Conservation (phyloP, 53 echinoderm and acorn worm genomes). For the Patiria pectinifera region DNA sequence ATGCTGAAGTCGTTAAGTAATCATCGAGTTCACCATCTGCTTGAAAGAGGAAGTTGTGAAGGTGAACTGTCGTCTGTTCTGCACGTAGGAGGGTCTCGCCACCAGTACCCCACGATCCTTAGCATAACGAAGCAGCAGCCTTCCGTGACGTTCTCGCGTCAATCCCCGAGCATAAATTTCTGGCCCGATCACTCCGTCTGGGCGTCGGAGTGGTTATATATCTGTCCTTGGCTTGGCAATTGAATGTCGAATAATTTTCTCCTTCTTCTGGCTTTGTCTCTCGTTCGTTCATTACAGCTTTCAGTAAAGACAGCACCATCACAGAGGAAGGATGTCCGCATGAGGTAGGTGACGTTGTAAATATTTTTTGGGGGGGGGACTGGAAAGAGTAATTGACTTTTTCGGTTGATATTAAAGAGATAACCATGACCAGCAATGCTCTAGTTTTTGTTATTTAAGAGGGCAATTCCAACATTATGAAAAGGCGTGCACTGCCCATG, state of each 20-base stretch:
- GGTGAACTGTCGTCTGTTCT: constrained; percentile 28
- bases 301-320: constrained; percentile 72
- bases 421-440: too few species aligned
- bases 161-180: constrained; percentile 17
- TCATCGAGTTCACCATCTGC: neutral
- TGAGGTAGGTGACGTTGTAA: constrained; percentile 27
- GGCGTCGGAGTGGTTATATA: neutral
- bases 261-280: neutral
- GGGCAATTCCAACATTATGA: too few species aligned
- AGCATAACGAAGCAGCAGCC: neutral
- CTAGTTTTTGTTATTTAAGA: too few species aligned
- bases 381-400: neutral
- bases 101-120: neutral
- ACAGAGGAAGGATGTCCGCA: constrained; percentile 63
- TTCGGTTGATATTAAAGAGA: neutral
- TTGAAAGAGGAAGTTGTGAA: neutral
- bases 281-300: constrained; percentile 40
- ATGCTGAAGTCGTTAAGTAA: constrained; percentile 19
- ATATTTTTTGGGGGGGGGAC: neutral
- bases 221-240: neutral
- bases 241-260: constrained; percentile 12
- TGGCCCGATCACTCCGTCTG: neutral
- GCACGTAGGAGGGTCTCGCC: neutral
- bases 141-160: constrained; percentile 20
- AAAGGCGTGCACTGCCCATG: too few species aligned